Conservation (phyloP, 2,113 vertebrate species). For the Cnemophilus loriae region DNA sequence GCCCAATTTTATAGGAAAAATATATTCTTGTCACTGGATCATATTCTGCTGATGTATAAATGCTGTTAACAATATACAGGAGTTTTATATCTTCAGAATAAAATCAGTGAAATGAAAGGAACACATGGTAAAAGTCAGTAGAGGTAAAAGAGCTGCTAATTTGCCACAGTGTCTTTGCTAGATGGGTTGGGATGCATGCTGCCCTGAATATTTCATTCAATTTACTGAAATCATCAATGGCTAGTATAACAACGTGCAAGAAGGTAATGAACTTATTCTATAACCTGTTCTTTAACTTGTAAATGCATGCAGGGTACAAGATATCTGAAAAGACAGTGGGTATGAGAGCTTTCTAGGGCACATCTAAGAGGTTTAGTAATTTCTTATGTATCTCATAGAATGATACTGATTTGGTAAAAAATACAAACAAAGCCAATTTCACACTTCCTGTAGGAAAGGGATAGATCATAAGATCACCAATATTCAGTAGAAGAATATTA, state of each 20-base stretch:
- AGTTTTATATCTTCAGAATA: conserved; percentile 47
- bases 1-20: conserved; percentile 16
- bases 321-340: not conserved
- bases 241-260: not conserved
- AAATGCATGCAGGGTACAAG: not conserved
- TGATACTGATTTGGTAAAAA: not conserved
- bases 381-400: conserved; percentile 17
- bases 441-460: fast-evolving
- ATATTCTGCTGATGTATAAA: conserved; percentile 10
- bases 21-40: not conserved
- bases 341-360: not conserved
- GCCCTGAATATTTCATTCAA: conserved; percentile 19
- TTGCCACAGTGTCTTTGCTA: conserved; percentile 41
- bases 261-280: not conserved
- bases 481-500: not conserved
- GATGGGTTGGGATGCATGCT: not conserved
- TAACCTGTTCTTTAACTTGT: not conserved
- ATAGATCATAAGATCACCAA: not conserved
- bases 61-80: conserved; percentile 10
- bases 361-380: not conserved
- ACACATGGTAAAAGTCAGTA: conserved; percentile 30
- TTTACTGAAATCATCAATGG: conserved; percentile 45
- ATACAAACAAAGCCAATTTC: not conserved
- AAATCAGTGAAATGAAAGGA: conserved; percentile 57
- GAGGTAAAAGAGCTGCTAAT: conserved; percentile 27